Conservation (phyloP, 2,113 vertebrate genomes). For the Thinocorus orbignyianus region DNA sequence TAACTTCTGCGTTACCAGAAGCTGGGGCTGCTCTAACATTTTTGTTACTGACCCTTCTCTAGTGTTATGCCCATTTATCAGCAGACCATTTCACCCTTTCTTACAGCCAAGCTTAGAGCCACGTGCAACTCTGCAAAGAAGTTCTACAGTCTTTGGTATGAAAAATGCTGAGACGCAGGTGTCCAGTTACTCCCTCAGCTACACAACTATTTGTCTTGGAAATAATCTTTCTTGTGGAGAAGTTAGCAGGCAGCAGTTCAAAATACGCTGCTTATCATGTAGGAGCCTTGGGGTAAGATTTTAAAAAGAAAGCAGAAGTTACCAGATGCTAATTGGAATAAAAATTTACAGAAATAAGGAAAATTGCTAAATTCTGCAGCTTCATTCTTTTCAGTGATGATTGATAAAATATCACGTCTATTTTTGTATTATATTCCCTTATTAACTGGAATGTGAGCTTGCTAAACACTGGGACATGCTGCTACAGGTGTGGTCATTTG, state of each 20-base stretch:
- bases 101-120: background rate
- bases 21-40: background rate
- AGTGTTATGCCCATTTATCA: background rate
- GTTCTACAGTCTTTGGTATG: background rate
- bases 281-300: background rate
- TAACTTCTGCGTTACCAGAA: background rate
- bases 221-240: background rate
- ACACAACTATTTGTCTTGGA: background rate
- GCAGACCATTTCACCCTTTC: background rate
- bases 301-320: background rate
- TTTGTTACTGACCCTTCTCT: rapidly evolving
- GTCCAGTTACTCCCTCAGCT: background rate
- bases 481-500: background rate
- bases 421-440: background rate
- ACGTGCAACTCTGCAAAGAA: background rate
- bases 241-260: background rate
- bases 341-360: background rate
- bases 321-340: background rate
- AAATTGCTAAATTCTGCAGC: background rate
- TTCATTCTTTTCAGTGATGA: background rate
- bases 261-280: background rate
- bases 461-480: background rate
- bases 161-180: background rate
- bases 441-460: background rate
- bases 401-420: background rate